Evolutionary conservation across 2,888 invertebrate genomes (phyloP).

Genomic region (Polydrusus tereticollis): DNA sequence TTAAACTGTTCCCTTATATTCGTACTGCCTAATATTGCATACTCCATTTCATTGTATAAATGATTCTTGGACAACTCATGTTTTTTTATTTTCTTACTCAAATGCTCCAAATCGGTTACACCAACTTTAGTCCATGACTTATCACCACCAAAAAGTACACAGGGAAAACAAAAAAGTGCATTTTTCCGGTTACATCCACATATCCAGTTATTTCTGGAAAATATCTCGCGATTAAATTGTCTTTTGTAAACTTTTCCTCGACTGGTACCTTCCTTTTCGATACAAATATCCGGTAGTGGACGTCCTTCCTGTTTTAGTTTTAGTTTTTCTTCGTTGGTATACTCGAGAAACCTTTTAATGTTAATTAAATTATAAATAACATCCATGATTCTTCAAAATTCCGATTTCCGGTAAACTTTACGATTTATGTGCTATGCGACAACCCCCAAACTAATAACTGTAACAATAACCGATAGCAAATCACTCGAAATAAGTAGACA

Average conservation of each 20-base stretch:
- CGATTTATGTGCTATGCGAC: too few species aligned
- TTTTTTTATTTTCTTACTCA: constrained; percentile 38
- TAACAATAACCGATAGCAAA: too few species aligned
- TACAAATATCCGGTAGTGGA: too few species aligned
- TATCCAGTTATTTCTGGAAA: constrained; percentile 24
- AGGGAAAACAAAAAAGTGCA: neutral
- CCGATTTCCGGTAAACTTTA: too few species aligned
- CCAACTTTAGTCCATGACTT: constrained; percentile 28
- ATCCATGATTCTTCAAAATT: too few species aligned
- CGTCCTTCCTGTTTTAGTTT: neutral
- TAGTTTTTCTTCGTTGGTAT: constrained; percentile 13
- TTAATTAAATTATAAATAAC: too few species aligned
- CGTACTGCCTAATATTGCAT: constrained; percentile 33
- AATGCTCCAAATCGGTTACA: constrained; percentile 33
- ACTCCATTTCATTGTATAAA: constrained; percentile 23
- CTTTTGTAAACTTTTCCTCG: constrained; percentile 21
- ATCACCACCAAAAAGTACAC: constrained; percentile 10
- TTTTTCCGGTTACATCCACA: constrained; percentile 34
- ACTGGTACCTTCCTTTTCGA: constrained; percentile 3
- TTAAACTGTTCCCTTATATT: constrained; percentile 40
- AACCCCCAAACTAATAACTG: too few species aligned
- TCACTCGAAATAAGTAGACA: too few species aligned
- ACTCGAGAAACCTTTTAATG: constrained; percentile 1
- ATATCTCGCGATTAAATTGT: constrained; percentile 24
- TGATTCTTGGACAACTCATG: constrained; percentile 37